phyloP scores from a whole-genome alignment of 1,140 invertebrate species.

The Dendroctonus valens region DNA sequence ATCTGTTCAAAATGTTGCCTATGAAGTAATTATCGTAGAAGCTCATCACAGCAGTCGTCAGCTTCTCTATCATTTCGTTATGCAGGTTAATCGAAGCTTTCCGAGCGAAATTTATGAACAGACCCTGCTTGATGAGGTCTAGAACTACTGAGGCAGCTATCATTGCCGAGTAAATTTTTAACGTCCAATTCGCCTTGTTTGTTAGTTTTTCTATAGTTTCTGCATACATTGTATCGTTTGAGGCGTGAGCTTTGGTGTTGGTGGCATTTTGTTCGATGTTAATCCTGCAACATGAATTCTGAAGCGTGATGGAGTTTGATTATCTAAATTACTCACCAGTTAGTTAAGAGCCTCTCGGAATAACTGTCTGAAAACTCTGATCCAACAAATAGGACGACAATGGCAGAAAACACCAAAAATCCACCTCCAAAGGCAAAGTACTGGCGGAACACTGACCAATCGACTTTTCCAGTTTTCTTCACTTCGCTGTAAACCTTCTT shows the following conservation, averaged over 20 bases:
- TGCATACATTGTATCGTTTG: neutral
- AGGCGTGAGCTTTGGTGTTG: conserved; percentile 6
- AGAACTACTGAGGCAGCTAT: conserved; percentile 43
- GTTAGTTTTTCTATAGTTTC: neutral
- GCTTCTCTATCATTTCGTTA: conserved; percentile 61
- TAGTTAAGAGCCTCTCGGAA: conserved; percentile 36
- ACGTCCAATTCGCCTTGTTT: conserved; percentile 8
- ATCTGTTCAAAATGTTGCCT: conserved; percentile 62
- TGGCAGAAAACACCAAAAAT: conserved; percentile 23
- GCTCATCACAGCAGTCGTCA: conserved; percentile 61
- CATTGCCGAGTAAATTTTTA: conserved; percentile 26
- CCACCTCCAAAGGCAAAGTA: conserved; percentile 42
- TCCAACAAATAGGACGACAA: conserved; percentile 26
- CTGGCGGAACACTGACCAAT: conserved; percentile 35
- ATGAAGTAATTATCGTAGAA: conserved; percentile 63
- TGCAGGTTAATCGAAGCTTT: conserved; percentile 66
- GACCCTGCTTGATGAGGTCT: conserved; percentile 54
- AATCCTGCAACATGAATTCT: conserved; percentile 12
- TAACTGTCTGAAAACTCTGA: conserved; percentile 37
- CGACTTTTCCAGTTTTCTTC: conserved; percentile 39
- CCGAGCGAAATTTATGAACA: conserved; percentile 47
- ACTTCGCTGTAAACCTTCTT: conserved; percentile 39
- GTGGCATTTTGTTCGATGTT: conserved; percentile 31
- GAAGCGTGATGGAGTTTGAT: neutral
- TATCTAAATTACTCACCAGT: conserved; percentile 35